Evolutionary conservation across 2,797 vertebrate species (phyloP).

Genomic region (Halcyon badia): DNA sequence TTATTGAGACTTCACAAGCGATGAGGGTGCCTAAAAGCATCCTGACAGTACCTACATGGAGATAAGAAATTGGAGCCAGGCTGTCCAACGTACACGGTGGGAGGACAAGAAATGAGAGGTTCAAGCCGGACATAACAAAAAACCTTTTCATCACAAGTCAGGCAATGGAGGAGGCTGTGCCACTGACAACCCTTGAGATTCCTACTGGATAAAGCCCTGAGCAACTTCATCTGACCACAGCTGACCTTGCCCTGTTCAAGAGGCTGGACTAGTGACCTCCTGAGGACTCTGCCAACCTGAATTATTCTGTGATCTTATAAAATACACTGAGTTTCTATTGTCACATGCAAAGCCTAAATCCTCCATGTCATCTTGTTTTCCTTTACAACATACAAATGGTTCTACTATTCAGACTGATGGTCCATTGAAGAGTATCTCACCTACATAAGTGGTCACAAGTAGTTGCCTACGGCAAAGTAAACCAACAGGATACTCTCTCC

Average conservation of each 20-base stretch:
- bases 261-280: background rate
- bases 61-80: background rate
- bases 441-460: background rate
- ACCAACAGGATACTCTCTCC: background rate
- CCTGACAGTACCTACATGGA: background rate
- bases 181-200: background rate
- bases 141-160: background rate
- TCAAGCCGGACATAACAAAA: background rate
- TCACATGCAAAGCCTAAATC: background rate
- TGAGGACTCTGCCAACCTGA: background rate
- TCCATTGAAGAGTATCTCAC: background rate
- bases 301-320: background rate
- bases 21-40: background rate
- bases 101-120: background rate
- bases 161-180: background rate
- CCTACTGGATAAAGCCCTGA: background rate
- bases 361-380: background rate
- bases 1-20: background rate
- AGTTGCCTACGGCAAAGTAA: background rate
- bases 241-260: background rate
- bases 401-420: background rate
- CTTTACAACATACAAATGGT: background rate
- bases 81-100: rapidly evolving
- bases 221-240: background rate
- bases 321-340: background rate